Base-by-base conservation (phyloP, 1,140 invertebrate genomes). In the Drosophila sproati region DNA sequence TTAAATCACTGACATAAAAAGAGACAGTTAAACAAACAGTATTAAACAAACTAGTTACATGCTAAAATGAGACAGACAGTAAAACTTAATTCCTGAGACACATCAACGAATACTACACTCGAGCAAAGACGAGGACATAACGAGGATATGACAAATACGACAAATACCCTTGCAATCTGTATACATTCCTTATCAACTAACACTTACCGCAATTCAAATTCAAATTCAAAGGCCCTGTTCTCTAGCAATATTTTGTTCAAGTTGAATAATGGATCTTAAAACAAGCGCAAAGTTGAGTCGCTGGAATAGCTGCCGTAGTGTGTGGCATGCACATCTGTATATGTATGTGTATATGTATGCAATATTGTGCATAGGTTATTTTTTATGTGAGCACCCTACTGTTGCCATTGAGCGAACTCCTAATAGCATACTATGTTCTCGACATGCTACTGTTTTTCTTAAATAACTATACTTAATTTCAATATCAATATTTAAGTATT, bases 241-340 rank as follows among this genome's bases (percentile, higher is more conserved):
- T 89, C 86, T 89, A 89, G 85, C 86, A 89, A 89, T 89, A 89
- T 89, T 89, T 89, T 90, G 77, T 76, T 66, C 70, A 88, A 89
- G 77, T 75, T 80, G 56, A 78, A 83, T 80, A 87, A 88, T 83
- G 73, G 77, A 88, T 89, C 85, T 88, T 71, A 77, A 71, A 68
- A 77, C 43, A 78, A 78, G 72, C 80, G 66, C 62, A 70, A 80
- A 88, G 80, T 89, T 54, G 85, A 88, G 85, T 88, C 86, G 77
- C 78, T 85, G 81, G 54, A 89, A 88, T 88, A 72, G 85, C 85
- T 78, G 66, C 85, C 55, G 85, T 75, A 83, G 83, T 77, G 83
- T 73, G 75, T 60, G 71, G 35, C 51, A 56, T 74, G 72, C 43
- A 62, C 72, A 57, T 5, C 32, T 57, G 39, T 52, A 68, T 61